Conservation (phyloP, 2,888 invertebrate species). For the Philereme transversata region DNA sequence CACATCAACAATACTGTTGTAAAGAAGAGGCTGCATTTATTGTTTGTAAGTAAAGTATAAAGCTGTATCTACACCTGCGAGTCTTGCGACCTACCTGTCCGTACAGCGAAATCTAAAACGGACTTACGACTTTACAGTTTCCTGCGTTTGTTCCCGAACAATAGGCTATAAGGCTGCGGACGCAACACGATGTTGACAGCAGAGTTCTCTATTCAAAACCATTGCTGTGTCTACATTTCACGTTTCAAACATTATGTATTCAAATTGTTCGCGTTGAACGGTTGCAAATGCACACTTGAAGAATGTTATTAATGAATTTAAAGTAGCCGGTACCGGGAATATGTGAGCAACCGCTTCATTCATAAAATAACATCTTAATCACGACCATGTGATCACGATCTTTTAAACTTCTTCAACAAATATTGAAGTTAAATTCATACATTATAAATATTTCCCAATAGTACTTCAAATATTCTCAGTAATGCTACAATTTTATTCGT, state of each 20-base stretch:
- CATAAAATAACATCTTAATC: constrained; percentile 27
- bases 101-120: constrained; percentile 75
- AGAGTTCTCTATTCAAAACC: constrained; percentile 68
- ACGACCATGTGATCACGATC: constrained; percentile 10
- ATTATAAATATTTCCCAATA: too few species aligned
- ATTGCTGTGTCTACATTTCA: constrained; percentile 56
- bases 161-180: constrained; percentile 71
- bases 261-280: constrained; percentile 41
- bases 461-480: too few species aligned
- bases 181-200: constrained; percentile 59
- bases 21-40: constrained; percentile 36
- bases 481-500: neutral
- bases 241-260: constrained; percentile 56
- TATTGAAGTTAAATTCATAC: too few species aligned
- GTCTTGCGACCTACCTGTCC: constrained; percentile 81
- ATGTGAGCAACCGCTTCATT: constrained; percentile 29
- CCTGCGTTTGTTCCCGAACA: constrained; percentile 80
- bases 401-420: neutral
- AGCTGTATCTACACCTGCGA: constrained; percentile 66
- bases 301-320: constrained; percentile 25
- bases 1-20: constrained; percentile 44
- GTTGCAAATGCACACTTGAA: constrained; percentile 27
- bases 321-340: constrained; percentile 27
- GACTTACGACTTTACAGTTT: constrained; percentile 80
- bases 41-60: constrained; percentile 22